Evolutionary conservation across 2,888 invertebrate species (phyloP), one percentile per base, ranked within the genome.

Genomic region (Chalcosyrphus nemorum): DNA sequence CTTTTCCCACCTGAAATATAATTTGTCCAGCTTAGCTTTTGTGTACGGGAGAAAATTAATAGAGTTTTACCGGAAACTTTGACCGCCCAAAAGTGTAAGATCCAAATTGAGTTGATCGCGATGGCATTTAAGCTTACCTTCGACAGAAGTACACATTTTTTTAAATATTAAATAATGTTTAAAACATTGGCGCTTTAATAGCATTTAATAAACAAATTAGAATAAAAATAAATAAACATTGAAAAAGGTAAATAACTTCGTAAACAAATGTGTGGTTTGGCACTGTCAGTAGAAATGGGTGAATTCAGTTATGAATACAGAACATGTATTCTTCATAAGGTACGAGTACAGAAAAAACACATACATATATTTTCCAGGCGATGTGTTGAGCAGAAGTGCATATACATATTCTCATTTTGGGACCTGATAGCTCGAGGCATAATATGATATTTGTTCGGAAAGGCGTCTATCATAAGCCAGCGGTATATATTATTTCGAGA

Each of bases 31-130:
- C n/a, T n/a, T n/a, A n/a, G n/a, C n/a, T n/a, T 77, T 66, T 56
- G 75, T 89, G 70, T 43, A 71, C n/a, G n/a, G n/a, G n/a, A 70
- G 24, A 50, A 15, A 6, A 13, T n/a, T n/a, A 1, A 19, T 24
- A 0, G 0, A 0, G 45, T 54, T 57, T 85, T 75, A 96, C 96
- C 97, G 94, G 90, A 97, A 97, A 91, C 96, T 96, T 92, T 97
- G 97, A 1, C 97, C 97, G 32, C 97, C 96, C 81, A 95, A 94
- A 75, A 97, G 91, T 0, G 96, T 95, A 19, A 89, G 86, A 54
- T 90, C 89, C 57, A 91, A 75, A 86, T 90, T 88, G 0, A 87
- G 38, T 56, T 87, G 70, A 5, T 63, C 71, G 24, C 35, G 63
- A 2, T 70, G 65, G 47, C 27, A 75, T 0, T 11, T n/a, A 0